Percentiles rank a stretch among this genome's conserved stretches.
These are phyloP conservation scores for Zhuqinia jingwanae DNA, from an alignment of 2,888 invertebrate species.

Conservation along the genomic window DNA sequence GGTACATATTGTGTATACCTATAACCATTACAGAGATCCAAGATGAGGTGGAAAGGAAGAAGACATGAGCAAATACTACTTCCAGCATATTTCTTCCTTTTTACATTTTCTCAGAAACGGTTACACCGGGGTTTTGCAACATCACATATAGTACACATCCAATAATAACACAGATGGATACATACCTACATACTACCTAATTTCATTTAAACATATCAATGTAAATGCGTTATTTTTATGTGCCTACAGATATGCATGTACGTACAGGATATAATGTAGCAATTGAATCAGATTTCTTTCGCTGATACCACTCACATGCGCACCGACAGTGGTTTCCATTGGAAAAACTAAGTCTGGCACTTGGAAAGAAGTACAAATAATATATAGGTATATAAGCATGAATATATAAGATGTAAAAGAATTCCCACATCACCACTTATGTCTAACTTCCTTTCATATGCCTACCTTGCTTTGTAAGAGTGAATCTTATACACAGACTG, in stretches of 20 bases:
- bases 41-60: slow-evolving; percentile 26
- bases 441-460: too few species aligned
- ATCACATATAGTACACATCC: neutral
- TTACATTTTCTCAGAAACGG: neutral
- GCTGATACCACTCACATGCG: slow-evolving; percentile 37
- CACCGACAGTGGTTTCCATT: slow-evolving; percentile 36
- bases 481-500: slow-evolving; percentile 21
- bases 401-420: neutral
- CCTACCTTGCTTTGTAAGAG: too few species aligned
- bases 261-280: too few species aligned
- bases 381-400: too few species aligned
- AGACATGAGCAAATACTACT: too few species aligned
- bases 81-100: neutral
- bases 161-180: too few species aligned
- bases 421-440: neutral
- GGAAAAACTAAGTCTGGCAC: slow-evolving; percentile 37
- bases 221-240: neutral
- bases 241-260: neutral
- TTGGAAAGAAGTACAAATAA: too few species aligned
- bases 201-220: too few species aligned
- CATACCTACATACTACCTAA: too few species aligned
- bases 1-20: too few species aligned
- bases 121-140: neutral
- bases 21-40: slow-evolving; percentile 43
- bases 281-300: too few species aligned